phyloP scores from a whole-genome alignment of 2,797 vertebrate species.

The Clarias fuscus region DNA sequence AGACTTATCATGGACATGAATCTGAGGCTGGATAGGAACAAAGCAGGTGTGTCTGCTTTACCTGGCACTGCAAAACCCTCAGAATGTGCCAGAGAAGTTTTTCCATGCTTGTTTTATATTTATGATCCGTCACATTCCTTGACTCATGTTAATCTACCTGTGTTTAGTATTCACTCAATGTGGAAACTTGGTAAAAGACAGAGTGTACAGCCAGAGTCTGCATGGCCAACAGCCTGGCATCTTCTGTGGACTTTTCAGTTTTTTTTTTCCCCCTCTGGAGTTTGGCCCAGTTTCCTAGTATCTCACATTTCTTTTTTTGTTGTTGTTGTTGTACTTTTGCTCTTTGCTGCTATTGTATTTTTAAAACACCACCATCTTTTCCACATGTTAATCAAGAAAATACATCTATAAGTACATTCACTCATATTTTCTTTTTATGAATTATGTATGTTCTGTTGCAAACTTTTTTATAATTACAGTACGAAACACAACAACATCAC shows the following conservation, averaged over 20 bases:
- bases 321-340: constrained; percentile 9
- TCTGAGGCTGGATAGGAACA: neutral
- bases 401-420: neutral
- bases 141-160: constrained; percentile 8
- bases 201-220: constrained; percentile 19
- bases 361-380: neutral
- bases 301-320: constrained; percentile 4
- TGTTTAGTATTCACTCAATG: constrained; percentile 30
- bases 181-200: constrained; percentile 11
- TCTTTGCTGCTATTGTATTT: constrained; percentile 8
- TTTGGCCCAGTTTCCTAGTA: constrained; percentile 21
- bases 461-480: neutral
- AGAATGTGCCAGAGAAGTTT: neutral
- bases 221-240: constrained; percentile 34
- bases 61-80: neutral
- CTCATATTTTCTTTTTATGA: neutral
- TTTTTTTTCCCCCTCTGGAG: constrained; percentile 29
- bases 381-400: neutral
- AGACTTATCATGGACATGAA: neutral
- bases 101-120: neutral
- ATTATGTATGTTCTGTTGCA: neutral
- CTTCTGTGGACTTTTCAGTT: constrained; percentile 19
- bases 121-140: neutral
- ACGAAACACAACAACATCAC: neutral
- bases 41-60: neutral